Conservation (phyloP, 2,113 vertebrate genomes). For the Mesembrinibis cayennensis region DNA sequence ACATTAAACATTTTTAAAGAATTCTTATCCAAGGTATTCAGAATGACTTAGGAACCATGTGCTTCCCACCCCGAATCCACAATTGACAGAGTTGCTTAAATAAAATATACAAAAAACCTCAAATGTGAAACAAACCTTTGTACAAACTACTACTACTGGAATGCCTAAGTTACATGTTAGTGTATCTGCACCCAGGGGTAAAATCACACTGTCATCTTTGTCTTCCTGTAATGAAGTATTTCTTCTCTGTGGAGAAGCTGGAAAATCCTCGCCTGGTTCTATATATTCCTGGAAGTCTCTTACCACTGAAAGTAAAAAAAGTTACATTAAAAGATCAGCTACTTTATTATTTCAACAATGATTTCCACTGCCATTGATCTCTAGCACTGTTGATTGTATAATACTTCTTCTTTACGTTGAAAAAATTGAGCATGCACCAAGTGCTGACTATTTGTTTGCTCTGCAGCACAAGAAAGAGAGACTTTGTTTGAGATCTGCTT, state of each 20-base stretch:
- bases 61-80: constrained; percentile 19
- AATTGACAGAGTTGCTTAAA: not conserved
- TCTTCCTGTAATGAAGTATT: constrained; percentile 80
- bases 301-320: constrained; percentile 82
- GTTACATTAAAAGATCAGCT: constrained; percentile 44
- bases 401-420: not conserved
- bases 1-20: not conserved
- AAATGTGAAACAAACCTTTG: constrained; percentile 84
- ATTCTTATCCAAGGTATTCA: not conserved
- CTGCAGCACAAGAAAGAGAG: not conserved
- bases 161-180: constrained; percentile 96
- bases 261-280: constrained; percentile 92
- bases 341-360: constrained; percentile 48
- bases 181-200: constrained; percentile 94
- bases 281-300: constrained; percentile 97
- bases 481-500: not conserved
- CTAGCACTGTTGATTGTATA: not conserved
- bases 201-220: constrained; percentile 89
- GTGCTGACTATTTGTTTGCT: not conserved
- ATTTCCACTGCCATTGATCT: constrained; percentile 24
- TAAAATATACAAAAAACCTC: constrained; percentile 16
- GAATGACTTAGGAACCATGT: not conserved
- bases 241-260: constrained; percentile 92
- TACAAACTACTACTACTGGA: constrained; percentile 95
- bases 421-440: not conserved